Evolutionary conservation across 2,797 vertebrate species (phyloP), one percentile per base, ranked within the genome.

Genomic region (Selene dorsalis): DNA sequence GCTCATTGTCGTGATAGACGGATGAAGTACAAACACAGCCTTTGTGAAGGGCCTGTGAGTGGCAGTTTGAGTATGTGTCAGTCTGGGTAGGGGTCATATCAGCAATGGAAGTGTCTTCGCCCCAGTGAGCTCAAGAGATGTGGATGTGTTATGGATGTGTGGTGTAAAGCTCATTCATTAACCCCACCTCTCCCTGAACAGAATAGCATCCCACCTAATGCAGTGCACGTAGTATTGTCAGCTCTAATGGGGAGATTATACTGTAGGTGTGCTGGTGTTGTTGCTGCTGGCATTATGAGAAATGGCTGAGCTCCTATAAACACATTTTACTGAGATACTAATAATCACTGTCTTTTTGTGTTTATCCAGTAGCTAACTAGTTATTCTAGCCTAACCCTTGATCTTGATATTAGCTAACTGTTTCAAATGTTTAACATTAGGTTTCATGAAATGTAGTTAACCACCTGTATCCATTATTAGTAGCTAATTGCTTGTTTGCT

Each of bases 81-180:
- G 80, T 45, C 73, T 77, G 71, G 74, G 45, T 56, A 83, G 81
- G 45, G 45, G 45, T 89, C 68, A 61, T 73, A 52, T 64, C 72
- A 63, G 73, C 64, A 65, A 68, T 69, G 77, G 65, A 22, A 81
- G 61, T 60, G 70, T 48, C 73, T 26, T 45, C 11, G 17, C 35
- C 32, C 32, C 38, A 16, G 47, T 14, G 28, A 26, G 57, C 66
- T 77, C 39, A 14, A 69, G 61, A 69, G 67, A 67, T 1, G n/a
- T 22, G 38, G 38, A 56, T 69, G 56, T 48, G 70, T n/a, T n/a
- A n/a, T n/a, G n/a, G n/a, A n/a, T n/a, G n/a, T n/a, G n/a, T n/a
- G n/a, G n/a, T 32, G 2, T 45, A 68, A 67, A 76, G 60, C 73
- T 48, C 0, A 35, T 59, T 43, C 38, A 69, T 80, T 30, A 72